Percentiles rank a stretch among this genome's conserved stretches.
Conservation (phyloP, 1,140 invertebrate species). For the Brachionus paranguensis region DNA sequence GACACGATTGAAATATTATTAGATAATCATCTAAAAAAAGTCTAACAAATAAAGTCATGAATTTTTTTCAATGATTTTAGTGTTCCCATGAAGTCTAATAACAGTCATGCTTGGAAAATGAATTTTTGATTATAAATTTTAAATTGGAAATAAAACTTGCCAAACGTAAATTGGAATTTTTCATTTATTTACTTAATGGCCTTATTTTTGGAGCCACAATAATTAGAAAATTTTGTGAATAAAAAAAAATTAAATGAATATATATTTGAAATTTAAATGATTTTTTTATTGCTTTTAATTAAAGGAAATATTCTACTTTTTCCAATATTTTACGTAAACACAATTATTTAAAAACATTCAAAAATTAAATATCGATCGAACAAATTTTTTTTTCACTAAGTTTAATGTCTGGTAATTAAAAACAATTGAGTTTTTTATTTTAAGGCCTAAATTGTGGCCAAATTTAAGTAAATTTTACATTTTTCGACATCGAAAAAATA, state of each 20-base stretch:
- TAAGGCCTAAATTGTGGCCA: no score
- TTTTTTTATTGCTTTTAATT: not conserved
- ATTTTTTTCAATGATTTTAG: not conserved
- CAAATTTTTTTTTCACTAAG: not conserved
- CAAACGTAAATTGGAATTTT: no score
- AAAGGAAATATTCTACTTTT: not conserved
- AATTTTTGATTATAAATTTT: not conserved
- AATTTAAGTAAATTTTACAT: no score
- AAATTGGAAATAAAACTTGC: not conserved
- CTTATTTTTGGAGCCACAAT: not conserved
- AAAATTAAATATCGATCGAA: not conserved
- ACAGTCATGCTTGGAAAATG: not conserved
- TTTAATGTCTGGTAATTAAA: not conserved
- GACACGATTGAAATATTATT: not conserved
- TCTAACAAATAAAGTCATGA: not conserved
- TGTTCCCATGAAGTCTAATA: not conserved
- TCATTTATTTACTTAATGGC: no score
- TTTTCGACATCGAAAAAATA: no score
- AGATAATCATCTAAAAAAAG: not conserved
- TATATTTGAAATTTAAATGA: not conserved
- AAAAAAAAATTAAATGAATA: not conserved
- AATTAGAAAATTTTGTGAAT: not conserved
- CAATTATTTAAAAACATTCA: not conserved
- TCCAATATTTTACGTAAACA: not conserved
- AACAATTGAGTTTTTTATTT: not conserved